phyloP scores from a whole-genome alignment of 2,888 invertebrate species.

The Odiellus spinosus region DNA sequence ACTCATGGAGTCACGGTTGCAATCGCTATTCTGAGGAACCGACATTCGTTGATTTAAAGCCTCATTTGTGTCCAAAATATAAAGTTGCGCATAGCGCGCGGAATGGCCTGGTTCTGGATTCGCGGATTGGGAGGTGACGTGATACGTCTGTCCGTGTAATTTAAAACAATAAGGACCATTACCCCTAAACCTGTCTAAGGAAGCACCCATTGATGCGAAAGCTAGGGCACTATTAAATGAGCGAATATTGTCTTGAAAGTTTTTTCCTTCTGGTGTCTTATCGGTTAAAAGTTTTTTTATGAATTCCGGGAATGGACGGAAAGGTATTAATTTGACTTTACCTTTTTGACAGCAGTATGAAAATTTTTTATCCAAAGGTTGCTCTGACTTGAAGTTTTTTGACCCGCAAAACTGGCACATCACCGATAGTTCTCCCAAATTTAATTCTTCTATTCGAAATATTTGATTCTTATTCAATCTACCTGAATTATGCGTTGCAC shows the following conservation, averaged over 20 bases:
- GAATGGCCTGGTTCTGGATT: not conserved
- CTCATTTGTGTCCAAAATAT: not conserved
- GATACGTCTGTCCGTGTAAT: not conserved
- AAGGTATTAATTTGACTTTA: not conserved
- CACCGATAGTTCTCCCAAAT: no score
- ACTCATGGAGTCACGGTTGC: not conserved
- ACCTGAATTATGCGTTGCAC: no score
- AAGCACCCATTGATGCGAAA: no score
- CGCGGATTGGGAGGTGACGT: not conserved
- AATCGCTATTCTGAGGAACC: not conserved
- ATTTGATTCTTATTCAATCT: no score
- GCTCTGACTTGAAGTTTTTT: not conserved
- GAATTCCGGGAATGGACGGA: not conserved
- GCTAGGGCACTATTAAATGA: no score
- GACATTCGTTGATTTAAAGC: not conserved
- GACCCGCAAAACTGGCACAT: not conserved
- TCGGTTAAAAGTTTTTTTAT: not conserved
- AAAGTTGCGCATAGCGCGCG: not conserved
- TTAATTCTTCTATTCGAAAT: no score
- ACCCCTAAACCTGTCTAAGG: no score
- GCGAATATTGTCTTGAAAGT: not conserved
- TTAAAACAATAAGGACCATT: not conserved
- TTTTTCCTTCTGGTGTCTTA: not conserved
- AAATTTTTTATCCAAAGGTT: not conserved
- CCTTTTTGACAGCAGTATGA: not conserved